These are phyloP conservation scores for Drosophila arizonae DNA, from an alignment of 1,140 invertebrate genomes.

Conservation along the genomic window DNA sequence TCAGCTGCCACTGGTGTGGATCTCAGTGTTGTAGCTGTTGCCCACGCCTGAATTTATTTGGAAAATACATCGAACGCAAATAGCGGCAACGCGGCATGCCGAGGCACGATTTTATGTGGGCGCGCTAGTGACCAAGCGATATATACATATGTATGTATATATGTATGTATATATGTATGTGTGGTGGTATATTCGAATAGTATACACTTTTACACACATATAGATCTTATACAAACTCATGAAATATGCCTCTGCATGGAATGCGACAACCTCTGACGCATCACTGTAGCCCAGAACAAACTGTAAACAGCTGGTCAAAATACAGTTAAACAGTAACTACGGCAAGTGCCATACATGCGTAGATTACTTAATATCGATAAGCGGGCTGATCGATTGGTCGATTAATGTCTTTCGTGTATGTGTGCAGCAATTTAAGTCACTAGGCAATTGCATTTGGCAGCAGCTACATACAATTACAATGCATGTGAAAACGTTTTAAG, in stretches of 20 bases:
- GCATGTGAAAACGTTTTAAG: conserved; percentile 16
- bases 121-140: conserved; percentile 49
- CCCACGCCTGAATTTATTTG: conserved; percentile 55
- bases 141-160: conserved; percentile 8
- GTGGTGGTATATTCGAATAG: no score
- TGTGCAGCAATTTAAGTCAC: conserved; percentile 23
- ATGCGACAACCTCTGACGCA: conserved; percentile 41
- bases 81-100: conserved; percentile 31
- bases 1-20: conserved; percentile 47
- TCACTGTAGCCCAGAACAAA: conserved; percentile 20
- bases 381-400: conserved; percentile 26
- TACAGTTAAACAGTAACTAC: background rate
- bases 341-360: background rate
- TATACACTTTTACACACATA: background rate
- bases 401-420: conserved; percentile 30
- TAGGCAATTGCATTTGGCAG: conserved; percentile 1
- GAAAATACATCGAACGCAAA: conserved; percentile 62
- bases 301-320: conserved; percentile 25
- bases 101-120: conserved; percentile 46
- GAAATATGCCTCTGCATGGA: conserved; percentile 2
- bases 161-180: background rate
- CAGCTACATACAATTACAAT: background rate
- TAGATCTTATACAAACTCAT: conserved; percentile 8
- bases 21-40: conserved; percentile 18
- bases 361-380: conserved; percentile 23